Evolutionary conservation across 2,797 vertebrate species (phyloP), one percentile per base, ranked within the genome.

Genomic region (Uromys caudimaculatus): DNA sequence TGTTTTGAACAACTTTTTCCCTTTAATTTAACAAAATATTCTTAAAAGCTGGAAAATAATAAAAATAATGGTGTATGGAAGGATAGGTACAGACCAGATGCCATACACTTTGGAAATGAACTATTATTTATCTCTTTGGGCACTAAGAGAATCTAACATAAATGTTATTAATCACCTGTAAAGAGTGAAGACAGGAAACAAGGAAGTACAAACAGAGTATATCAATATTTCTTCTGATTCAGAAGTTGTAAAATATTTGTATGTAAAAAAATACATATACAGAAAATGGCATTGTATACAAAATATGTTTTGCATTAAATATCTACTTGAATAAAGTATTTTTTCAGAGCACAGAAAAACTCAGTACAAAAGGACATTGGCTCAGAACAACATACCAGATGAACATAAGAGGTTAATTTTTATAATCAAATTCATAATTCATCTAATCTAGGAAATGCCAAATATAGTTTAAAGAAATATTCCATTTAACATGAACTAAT

Each of bases 391-490:
- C 97, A 97, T 84, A 98, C 97, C 98, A 98, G 98, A 98, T 95
- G 78, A 98, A 96, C 94, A 97, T 97, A 98, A 98, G 98, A 97
- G 98, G 98, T 97, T 96, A 98, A 98, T 99, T 98, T 97, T 99
- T 98, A 99, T 98, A 98, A 99, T 98, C 96, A 98, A 99, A 98
- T 98, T 98, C 96, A 98, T 97, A 98, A 98, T 98, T 98, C 98
- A 98, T 98, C 97, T 98, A 96, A 97, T 96, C 92, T 98, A 97
- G 90, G 89, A 96, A 98, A 97, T 97, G 97, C 97, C 95, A 92
- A 97, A 95, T 97, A 97, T 96, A 97, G 97, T 98, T 98, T 97
- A 98, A 98, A 98, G 95, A 98, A 93, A 97, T 97, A 97, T 96
- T 98, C 97, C 89, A 97, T 94, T 98, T 97, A 97, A 98, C 97